Conservation (phyloP, 2,113 vertebrate species). For the Noctilio leporinus region DNA sequence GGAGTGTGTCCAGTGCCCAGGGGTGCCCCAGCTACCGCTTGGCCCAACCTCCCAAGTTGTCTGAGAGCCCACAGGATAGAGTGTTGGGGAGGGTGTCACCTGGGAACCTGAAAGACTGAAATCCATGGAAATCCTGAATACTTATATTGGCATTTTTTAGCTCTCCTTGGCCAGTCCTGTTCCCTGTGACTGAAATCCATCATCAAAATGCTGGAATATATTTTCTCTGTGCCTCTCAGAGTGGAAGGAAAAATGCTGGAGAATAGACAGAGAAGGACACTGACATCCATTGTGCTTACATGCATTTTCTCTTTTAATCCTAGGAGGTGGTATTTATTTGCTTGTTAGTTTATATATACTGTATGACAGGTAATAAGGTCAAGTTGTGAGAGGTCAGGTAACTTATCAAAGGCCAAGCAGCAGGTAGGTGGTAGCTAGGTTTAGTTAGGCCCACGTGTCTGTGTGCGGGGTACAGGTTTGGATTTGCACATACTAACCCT, state of each 20-base stretch:
- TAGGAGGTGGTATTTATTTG: background rate
- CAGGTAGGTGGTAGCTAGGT: background rate
- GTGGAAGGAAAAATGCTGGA: background rate
- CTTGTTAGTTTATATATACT: background rate
- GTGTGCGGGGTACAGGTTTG: background rate
- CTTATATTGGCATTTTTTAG: background rate
- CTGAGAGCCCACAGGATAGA: background rate
- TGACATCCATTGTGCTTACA: background rate
- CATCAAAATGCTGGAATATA: background rate
- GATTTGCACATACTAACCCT: background rate
- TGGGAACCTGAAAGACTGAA: background rate
- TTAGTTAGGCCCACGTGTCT: background rate
- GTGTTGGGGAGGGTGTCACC: background rate
- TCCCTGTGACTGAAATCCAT: background rate
- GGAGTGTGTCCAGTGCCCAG: background rate
- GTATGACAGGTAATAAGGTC: background rate
- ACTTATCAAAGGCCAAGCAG: background rate
- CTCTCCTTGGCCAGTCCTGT: background rate
- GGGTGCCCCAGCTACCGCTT: background rate
- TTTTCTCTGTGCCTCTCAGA: background rate
- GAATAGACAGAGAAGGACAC: background rate
- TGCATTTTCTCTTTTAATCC: slow-evolving; percentile 12
- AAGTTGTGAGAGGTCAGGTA: background rate
- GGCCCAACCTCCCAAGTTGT: background rate
- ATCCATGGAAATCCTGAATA: background rate